Base-by-base conservation (phyloP, 1,140 invertebrate species). In the Scaptomyza pallida region DNA sequence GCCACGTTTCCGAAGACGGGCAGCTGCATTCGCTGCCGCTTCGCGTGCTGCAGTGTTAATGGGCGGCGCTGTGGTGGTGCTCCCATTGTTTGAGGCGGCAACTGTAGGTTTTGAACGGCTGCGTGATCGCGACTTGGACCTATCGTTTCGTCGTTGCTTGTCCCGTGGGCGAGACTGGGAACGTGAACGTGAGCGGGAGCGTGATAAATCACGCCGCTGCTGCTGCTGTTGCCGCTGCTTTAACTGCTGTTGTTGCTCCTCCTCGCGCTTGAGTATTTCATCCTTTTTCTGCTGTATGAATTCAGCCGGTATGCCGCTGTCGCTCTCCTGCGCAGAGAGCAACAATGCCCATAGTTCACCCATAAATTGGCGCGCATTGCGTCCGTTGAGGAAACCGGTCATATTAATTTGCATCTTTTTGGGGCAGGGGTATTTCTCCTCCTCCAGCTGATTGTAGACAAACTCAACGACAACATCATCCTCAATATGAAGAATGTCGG, bases 381-480 rank as follows among this genome's bases (percentile, higher is more conserved):
- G 98, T 2, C 98, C 98, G 92, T 99, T 99, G 21, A 99, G 93
- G 92, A 99, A 99, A 9, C 99, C 99, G 35, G 99, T 99, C 86
- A 99, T 93, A 92, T 99, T 99, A 82, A 99, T 99, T 94, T 99
- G 99, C 95, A 99, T 99, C 92, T 98, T 97, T 92, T 98, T 98
- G 37, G 98, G 98, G 93, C 99, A 98, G 16, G 98, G 97, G 93
- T 94, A 96, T 94, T 97, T 97, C 90, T 97, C 96, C 61, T 91
- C 90, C 92, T 99, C 98, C 19, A 99, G 93, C 93, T 99, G 98
- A 92, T 99, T 99, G 93, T 99, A 98, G 65, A 99, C 97, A 95
- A 99, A 99, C 92, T 99, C 98, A 65, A 99, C 96, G 45, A 99
- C 95, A 12, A 99, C 98, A 92, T 99, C 98, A 92, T 99, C 99